A percentile compares a stretch with the other conserved stretches of the same genome.
phyloP scores from a whole-genome alignment of 2,888 invertebrate genomes.

The Chrysina gloriosa region DNA sequence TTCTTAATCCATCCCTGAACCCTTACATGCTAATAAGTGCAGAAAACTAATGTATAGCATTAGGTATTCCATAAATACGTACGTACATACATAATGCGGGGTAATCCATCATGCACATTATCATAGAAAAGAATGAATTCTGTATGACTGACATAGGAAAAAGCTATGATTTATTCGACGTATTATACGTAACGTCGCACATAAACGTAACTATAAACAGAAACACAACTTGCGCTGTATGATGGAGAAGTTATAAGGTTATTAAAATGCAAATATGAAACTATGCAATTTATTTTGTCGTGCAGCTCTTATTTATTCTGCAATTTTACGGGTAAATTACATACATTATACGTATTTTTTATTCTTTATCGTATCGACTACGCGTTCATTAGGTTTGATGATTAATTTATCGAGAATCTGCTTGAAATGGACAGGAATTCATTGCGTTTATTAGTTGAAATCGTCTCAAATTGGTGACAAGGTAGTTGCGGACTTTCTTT shows the following conservation, averaged over 20 bases:
- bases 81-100: background rate
- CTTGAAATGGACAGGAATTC: background rate
- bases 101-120: background rate
- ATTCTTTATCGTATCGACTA: background rate
- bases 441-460: too few relatives aligned
- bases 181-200: background rate
- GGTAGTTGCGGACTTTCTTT: too few relatives aligned
- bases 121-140: background rate
- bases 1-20: too few relatives aligned
- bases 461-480: too few relatives aligned
- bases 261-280: constrained; percentile 8
- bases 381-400: background rate
- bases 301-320: background rate
- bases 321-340: background rate
- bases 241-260: background rate
- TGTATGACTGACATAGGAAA: background rate
- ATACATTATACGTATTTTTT: background rate
- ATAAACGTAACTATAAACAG: background rate
- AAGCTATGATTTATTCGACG: background rate
- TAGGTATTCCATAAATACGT: too few relatives aligned
- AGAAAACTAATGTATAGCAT: too few relatives aligned
- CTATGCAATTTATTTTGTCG: constrained; percentile 6
- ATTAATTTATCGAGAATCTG: background rate
- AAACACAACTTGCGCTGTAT: constrained; percentile 6
- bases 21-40: too few relatives aligned